Evolutionary conservation across 2,113 vertebrate species (phyloP).

Genomic region (Oreocharis arfaki): DNA sequence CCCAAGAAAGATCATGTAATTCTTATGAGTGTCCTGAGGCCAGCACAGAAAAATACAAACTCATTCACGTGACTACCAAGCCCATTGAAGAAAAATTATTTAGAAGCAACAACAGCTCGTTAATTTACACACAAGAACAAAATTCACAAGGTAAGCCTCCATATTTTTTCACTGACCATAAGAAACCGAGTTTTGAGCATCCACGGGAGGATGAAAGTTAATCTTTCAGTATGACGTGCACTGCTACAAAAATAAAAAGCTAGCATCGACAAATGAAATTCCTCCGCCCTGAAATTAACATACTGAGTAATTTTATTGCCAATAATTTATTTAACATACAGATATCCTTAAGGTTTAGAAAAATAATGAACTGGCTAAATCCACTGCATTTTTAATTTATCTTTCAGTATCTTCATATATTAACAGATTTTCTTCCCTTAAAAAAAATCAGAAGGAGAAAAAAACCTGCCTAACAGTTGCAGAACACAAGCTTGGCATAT

Average conservation of each 20-base stretch:
- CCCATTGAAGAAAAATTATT: background rate
- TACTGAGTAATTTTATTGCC: background rate
- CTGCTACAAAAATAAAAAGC: slow-evolving; percentile 51
- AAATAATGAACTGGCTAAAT: background rate
- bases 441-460: slow-evolving; percentile 29
- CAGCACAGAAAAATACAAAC: background rate
- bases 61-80: background rate
- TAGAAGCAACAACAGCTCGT: slow-evolving; percentile 33
- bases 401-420: background rate
- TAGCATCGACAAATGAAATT: background rate
- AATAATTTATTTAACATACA: background rate
- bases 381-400: background rate
- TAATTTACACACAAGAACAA: slow-evolving; percentile 16
- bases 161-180: background rate
- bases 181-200: slow-evolving; percentile 14
- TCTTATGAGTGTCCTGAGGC: background rate
- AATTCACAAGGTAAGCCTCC: slow-evolving; percentile 34
- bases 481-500: slow-evolving; percentile 60
- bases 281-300: background rate
- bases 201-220: background rate
- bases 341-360: background rate
- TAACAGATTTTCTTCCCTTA: slow-evolving; percentile 44
- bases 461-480: slow-evolving; percentile 49
- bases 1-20: background rate
- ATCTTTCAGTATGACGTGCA: slow-evolving; percentile 25